Evolutionary conservation across 37 sponge, comb jelly and placozoan genomes (phyloP).

Genomic region (Haliclona indistincta): DNA sequence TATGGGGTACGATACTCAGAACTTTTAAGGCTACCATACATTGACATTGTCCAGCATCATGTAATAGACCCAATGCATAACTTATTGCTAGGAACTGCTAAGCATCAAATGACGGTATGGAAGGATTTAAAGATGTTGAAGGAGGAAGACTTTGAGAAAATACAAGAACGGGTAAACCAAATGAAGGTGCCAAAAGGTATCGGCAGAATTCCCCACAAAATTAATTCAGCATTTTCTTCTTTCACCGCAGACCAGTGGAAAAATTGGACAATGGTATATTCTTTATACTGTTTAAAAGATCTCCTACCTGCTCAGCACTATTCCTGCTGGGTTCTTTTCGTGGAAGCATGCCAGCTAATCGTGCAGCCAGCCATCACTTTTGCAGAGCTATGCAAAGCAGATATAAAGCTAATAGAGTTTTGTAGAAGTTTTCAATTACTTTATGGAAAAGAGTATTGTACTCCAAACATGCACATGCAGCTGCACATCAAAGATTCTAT

Average conservation of each 20-base stretch:
- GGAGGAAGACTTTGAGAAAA: neutral
- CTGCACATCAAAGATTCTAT: slow-evolving; percentile 46
- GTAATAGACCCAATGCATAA: slow-evolving; percentile 67
- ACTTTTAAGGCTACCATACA: slow-evolving; percentile 29
- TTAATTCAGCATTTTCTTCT: neutral
- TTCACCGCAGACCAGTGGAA: slow-evolving; percentile 31
- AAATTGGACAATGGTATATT: slow-evolving; percentile 52
- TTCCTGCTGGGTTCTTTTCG: slow-evolving; percentile 59
- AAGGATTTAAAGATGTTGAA: neutral
- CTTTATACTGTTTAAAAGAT: slow-evolving; percentile 33
- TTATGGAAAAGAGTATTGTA: slow-evolving; percentile 46
- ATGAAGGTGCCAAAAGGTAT: slow-evolving; percentile 3
- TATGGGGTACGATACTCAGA: slow-evolving; percentile 42
- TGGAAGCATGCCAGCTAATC: slow-evolving; percentile 44
- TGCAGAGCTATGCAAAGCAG: slow-evolving; percentile 32
- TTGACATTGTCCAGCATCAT: slow-evolving; percentile 40
- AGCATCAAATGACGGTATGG: slow-evolving; percentile 17
- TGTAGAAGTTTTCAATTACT: slow-evolving; percentile 35
- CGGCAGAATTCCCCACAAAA: slow-evolving; percentile 18
- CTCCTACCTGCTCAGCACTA: slow-evolving; percentile 38
- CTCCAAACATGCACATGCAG: slow-evolving; percentile 66
- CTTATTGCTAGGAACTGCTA: slow-evolving; percentile 24
- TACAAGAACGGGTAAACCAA: neutral
- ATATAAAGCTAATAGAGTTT: slow-evolving; percentile 23
- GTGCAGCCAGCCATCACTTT: slow-evolving; percentile 15